Evolutionary conservation across 2,888 invertebrate genomes (phyloP), one percentile per base, ranked within the genome.

Genomic region (Leptodirus hochenwartii): DNA sequence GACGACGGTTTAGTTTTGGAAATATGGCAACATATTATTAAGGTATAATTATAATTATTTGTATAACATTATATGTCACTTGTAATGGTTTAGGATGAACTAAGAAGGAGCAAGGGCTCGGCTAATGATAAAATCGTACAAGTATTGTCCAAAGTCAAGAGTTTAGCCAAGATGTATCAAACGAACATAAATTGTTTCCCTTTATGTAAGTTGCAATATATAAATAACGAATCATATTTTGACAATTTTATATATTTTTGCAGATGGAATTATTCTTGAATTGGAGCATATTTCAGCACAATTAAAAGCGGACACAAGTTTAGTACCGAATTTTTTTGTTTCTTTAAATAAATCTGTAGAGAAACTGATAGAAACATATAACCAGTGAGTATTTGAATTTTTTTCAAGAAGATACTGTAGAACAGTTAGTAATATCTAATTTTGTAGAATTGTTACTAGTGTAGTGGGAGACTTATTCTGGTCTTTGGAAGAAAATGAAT

Each of bases 111-210:
- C 2, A n/a, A n/a, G n/a, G n/a, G n/a, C n/a, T n/a, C n/a, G n/a
- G n/a, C n/a, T n/a, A 67, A 49, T 42, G 79, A 67, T 47, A 69
- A 57, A 41, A 62, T 79, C 40, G 63, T 64, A 2, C 69, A 75
- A 13, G 62, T 82, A 16, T 66, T 81, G 43, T 68, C 67, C 38
- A 87, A 87, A 59, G 63, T 91, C 22, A 73, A 76, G 43, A 57
- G 68, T 1, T 60, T 90, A 22, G 79, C 78, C 3, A 69, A 74
- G 35, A 71, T 78, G 41, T 90, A 87, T 47, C 68, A 75, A 12
- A 69, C 73, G 37, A 78, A 84, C 1, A 78, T 80, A 10, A 75
- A 79, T 43, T 91, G 87, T 50, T 88, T 93, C 47, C 91, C 91
- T 2, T 57, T 85, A 24, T 71, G 77, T 84, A 55, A 64, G 66